Evolutionary conservation across 2,797 vertebrate genomes (phyloP), one percentile per base, ranked within the genome.

Genomic region (Periparus ater): DNA sequence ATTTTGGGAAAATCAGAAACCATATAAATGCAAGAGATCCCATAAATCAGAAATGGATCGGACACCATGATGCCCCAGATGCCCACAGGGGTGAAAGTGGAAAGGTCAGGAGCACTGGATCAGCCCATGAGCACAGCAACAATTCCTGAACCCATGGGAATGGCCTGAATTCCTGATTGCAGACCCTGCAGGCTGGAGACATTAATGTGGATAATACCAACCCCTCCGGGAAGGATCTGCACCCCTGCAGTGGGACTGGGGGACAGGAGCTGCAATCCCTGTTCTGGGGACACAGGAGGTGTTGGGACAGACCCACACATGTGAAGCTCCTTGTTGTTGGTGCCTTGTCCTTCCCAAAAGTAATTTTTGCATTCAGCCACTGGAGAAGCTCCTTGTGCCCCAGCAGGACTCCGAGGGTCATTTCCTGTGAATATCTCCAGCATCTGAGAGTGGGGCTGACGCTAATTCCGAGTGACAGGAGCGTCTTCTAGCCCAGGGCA

Each of bases 391-490:
- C 63, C 79, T 65, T 7, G 9, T 38, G n/a, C 61, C 47, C 29
- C 73, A 27, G 84, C 53, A 42, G 55, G 50, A 57, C 81, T 95
- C 55, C 10, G 18, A 88, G 92, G 92, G 90, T 82, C 72, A 63
- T 65, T 61, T 78, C 76, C 50, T 71, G 34, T 32, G 93, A 85
- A 19, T 7, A 60, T 74, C 67, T 91, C 42, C 5, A 32, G 88
- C 94, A 60, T 94, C 93, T 5, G 13, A 78, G 65, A 87, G 77
- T 54, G 25, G 15, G n/a, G 76, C 15, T 91, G 96, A 97, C 1
- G 6, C 47, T 93, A 26, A 97, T 62, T 34, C 29, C 45, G 34
- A 95, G 72, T 73, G 97, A 94, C 93, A 94, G 93, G 22, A 85
- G 86, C 42, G 34, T 89, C 95, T 75, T 15, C 57, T 76, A 55